Conservation (phyloP, 2,888 invertebrate genomes). For the Acronicta alni region DNA sequence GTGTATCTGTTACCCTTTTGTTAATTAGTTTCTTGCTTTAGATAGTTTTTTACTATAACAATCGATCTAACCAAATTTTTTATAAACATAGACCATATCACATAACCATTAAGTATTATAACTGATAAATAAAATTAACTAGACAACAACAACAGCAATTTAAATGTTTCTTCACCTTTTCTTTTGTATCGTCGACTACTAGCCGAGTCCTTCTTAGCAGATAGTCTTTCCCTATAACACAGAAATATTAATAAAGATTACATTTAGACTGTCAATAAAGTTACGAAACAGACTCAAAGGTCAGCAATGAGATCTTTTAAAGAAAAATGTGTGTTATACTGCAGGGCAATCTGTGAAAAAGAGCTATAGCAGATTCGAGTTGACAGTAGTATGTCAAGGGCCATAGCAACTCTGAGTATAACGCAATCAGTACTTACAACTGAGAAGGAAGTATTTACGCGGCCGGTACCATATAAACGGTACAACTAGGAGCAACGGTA, state of each 20-base stretch:
- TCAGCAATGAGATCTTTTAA: too few relatives aligned
- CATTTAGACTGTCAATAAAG: too few relatives aligned
- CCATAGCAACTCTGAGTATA: neutral
- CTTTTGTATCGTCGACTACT: constrained; percentile 54
- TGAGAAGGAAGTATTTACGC: constrained; percentile 67
- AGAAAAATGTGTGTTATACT: too few relatives aligned
- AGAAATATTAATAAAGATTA: neutral
- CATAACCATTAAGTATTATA: too few relatives aligned
- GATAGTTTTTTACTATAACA: too few relatives aligned
- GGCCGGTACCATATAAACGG: constrained; percentile 91
- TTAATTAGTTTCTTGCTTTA: too few relatives aligned
- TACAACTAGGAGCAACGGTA: constrained; percentile 94
- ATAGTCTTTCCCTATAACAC: constrained; percentile 61
- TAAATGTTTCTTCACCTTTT: constrained; percentile 15
- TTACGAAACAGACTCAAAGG: too few relatives aligned
- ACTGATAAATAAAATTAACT: too few relatives aligned
- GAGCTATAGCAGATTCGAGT: neutral
- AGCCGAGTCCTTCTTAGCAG: constrained; percentile 38
- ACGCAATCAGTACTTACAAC: constrained; percentile 64
- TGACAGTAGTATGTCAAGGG: neutral
- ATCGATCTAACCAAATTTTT: too few relatives aligned
- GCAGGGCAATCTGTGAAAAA: too few relatives aligned
- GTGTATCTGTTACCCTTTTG: too few relatives aligned
- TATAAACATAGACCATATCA: too few relatives aligned
- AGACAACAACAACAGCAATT: neutral